phyloP scores from a whole-genome alignment of 2,888 invertebrate genomes.

The Ectobius pallidus region DNA sequence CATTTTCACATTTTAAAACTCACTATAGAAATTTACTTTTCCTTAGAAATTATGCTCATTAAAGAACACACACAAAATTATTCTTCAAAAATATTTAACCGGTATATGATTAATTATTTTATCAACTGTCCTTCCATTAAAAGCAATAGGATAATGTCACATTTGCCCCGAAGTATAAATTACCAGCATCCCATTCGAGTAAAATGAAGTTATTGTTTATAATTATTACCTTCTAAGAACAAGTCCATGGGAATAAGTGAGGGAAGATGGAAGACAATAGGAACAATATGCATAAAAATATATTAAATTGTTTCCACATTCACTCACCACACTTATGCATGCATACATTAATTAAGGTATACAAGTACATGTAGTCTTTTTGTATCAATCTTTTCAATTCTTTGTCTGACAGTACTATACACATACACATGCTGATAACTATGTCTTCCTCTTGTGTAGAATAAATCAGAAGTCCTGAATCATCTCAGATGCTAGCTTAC shows the following conservation, averaged over 20 bases:
- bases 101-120: too few species aligned
- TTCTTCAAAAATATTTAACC: not conserved
- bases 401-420: not conserved
- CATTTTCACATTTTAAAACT: too few species aligned
- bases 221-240: not conserved
- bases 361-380: slow-evolving; percentile 14
- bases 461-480: slow-evolving; percentile 5
- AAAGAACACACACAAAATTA: not conserved
- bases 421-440: not conserved
- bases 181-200: not conserved
- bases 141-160: too few species aligned
- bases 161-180: not conserved
- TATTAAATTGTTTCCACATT: slow-evolving; percentile 32
- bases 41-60: not conserved
- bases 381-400: not conserved
- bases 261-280: slow-evolving; percentile 37
- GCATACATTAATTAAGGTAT: slow-evolving; percentile 2
- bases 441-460: not conserved
- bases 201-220: slow-evolving; percentile 1
- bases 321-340: not conserved
- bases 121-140: not conserved
- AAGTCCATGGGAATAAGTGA: slow-evolving; percentile 7
- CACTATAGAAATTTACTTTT: not conserved
- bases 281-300: slow-evolving; percentile 40
- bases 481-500: too few species aligned